A percentile compares a stretch with the other conserved stretches of the same genome.
Conservation (phyloP, 2,113 vertebrate genomes). For the Phylloscopus trochiloides region DNA sequence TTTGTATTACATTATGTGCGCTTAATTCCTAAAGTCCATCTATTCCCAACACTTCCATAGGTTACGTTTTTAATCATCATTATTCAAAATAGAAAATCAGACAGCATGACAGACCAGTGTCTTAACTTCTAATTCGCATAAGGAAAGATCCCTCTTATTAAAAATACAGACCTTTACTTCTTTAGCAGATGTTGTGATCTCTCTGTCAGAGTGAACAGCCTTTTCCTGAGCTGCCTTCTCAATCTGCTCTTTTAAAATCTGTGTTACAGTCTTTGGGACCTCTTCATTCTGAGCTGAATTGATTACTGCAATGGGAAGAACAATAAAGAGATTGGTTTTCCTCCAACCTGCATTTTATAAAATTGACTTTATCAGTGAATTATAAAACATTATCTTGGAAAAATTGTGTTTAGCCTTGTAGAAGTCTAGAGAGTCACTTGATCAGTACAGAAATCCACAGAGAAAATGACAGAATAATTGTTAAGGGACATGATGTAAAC, state of each 20-base stretch:
- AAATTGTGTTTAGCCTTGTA: background rate
- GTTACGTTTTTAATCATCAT: background rate
- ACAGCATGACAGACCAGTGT: background rate
- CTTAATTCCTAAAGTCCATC: background rate
- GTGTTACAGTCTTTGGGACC: slow-evolving; percentile 84
- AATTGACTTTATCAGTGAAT: background rate
- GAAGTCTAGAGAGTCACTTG: background rate
- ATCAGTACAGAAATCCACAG: background rate
- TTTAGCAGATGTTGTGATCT: slow-evolving; percentile 73
- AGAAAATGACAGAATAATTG: background rate
- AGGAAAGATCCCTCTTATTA: background rate
- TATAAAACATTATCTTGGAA: background rate
- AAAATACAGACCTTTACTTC: slow-evolving; percentile 82
- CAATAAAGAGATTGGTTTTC: background rate
- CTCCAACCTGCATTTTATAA: background rate
- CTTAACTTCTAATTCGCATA: background rate
- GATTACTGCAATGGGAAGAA: slow-evolving; percentile 63
- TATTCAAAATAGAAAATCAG: background rate
- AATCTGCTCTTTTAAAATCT: slow-evolving; percentile 88
- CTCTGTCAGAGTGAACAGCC: slow-evolving; percentile 49
- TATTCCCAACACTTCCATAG: background rate
- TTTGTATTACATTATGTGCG: background rate
- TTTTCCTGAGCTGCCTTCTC: slow-evolving; percentile 87
- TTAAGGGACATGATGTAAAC: background rate
- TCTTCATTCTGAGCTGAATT: slow-evolving; percentile 81